phyloP scores from a whole-genome alignment of 2,888 invertebrate species.

The Dryocosmus kuriphilus region DNA sequence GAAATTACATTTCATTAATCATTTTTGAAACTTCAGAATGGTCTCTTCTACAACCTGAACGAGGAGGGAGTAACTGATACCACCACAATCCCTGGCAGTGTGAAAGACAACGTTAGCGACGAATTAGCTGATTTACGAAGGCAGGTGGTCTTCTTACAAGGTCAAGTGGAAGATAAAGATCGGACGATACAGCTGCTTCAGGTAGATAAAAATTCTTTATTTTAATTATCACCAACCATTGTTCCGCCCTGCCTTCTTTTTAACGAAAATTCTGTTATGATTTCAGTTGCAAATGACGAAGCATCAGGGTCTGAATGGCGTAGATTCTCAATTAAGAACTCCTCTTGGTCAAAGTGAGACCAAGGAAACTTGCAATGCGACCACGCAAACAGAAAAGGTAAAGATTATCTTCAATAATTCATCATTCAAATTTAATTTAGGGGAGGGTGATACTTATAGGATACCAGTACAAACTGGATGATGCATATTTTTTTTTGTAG shows the following conservation, averaged over 20 bases:
- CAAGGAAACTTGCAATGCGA: slow-evolving; percentile 86
- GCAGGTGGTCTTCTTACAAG: slow-evolving; percentile 90
- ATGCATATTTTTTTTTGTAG: too few species aligned
- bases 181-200: slow-evolving; percentile 89
- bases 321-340: slow-evolving; percentile 63
- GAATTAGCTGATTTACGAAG: slow-evolving; percentile 89
- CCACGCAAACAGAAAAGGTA: slow-evolving; percentile 93
- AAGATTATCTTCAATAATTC: slow-evolving; percentile 43
- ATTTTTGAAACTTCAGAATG: slow-evolving; percentile 78
- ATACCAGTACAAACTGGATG: too few species aligned
- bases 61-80: slow-evolving; percentile 79
- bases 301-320: slow-evolving; percentile 68
- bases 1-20: background rate
- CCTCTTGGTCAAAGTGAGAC: slow-evolving; percentile 74
- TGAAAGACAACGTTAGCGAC: slow-evolving; percentile 70
- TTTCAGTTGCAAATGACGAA: slow-evolving; percentile 71
- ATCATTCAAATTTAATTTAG: slow-evolving; percentile 47
- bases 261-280: background rate
- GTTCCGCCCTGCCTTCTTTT: background rate
- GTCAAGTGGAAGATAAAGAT: slow-evolving; percentile 93
- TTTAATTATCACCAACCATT: background rate
- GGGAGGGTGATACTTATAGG: too few species aligned
- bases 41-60: slow-evolving; percentile 82
- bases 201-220: too few species aligned
- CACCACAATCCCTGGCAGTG: slow-evolving; percentile 76